Evolutionary conservation across 2,113 vertebrate species (phyloP).

Genomic region (Cranoglanis bouderius): DNA sequence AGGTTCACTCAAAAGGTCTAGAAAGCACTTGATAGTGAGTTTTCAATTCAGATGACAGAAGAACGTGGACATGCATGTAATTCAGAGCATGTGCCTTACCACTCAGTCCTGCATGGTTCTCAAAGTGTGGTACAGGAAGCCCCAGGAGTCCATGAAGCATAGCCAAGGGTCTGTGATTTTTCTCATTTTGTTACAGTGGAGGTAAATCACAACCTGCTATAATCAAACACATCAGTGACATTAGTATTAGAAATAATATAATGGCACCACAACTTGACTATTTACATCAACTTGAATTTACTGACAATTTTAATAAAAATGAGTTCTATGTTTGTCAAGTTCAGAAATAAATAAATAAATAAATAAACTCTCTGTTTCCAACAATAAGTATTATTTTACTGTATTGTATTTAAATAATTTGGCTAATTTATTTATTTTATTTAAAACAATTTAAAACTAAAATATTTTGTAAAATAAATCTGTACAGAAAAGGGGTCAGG

Average conservation of each 20-base stretch:
- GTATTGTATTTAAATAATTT: not conserved
- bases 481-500: not conserved
- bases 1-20: conserved; percentile 15
- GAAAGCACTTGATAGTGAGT: not conserved
- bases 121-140: not conserved
- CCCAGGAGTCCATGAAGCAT: not conserved
- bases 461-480: not conserved
- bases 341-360: not conserved
- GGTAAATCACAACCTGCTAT: not conserved
- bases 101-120: not conserved
- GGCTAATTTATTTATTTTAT: not conserved
- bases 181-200: not conserved
- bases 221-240: not conserved
- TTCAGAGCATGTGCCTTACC: not conserved
- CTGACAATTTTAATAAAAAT: not conserved
- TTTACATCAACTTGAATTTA: not conserved
- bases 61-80: conserved; percentile 1
- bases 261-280: not conserved
- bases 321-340: not conserved
- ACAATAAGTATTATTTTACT: not conserved
- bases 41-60: conserved; percentile 1
- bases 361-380: not conserved
- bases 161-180: not conserved
- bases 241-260: not conserved
- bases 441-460: not conserved